Evolutionary conservation across 2,797 vertebrate species (phyloP).

Genomic region (Valencia hispanica): DNA sequence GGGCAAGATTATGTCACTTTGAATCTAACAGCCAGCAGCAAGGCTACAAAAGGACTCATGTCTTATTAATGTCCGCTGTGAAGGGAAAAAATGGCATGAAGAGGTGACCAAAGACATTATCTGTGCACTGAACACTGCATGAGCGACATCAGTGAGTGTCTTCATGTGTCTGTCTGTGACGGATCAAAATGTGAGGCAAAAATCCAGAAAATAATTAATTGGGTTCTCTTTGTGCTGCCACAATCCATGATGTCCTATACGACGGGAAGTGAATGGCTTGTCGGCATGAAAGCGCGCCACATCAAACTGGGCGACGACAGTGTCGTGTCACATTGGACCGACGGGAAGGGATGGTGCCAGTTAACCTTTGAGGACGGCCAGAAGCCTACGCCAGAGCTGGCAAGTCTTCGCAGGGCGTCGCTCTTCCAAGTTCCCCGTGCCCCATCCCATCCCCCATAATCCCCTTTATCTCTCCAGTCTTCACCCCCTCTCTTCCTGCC

Average conservation of each 20-base stretch:
- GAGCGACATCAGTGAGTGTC: not conserved
- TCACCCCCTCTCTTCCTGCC: slow-evolving; percentile 11
- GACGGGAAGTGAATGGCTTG: slow-evolving; percentile 40
- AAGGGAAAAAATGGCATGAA: slow-evolving; percentile 38
- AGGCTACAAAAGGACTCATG: slow-evolving; percentile 59
- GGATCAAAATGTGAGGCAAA: slow-evolving; percentile 47
- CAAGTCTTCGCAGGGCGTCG: slow-evolving; percentile 32
- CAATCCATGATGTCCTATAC: slow-evolving; percentile 45
- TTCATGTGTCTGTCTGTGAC: slow-evolving; percentile 15
- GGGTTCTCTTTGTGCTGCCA: slow-evolving; percentile 52
- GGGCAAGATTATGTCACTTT: slow-evolving; percentile 67
- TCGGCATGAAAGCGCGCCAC: slow-evolving; percentile 44
- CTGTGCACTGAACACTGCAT: not conserved
- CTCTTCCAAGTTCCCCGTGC: slow-evolving; percentile 10
- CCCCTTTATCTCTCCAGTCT: not conserved
- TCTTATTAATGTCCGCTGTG: slow-evolving; percentile 66
- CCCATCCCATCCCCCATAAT: not conserved
- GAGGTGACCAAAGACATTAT: slow-evolving; percentile 26
- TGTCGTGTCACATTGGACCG: slow-evolving; percentile 62
- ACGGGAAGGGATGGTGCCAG: slow-evolving; percentile 38
- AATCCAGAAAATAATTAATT: slow-evolving; percentile 52
- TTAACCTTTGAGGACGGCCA: slow-evolving; percentile 73
- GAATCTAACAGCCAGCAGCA: slow-evolving; percentile 55
- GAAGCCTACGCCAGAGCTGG: slow-evolving; percentile 43
- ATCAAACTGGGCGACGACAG: slow-evolving; percentile 44